Evolutionary conservation across 2,113 vertebrate species (phyloP).

Genomic region (Nyctibius bracteatus): DNA sequence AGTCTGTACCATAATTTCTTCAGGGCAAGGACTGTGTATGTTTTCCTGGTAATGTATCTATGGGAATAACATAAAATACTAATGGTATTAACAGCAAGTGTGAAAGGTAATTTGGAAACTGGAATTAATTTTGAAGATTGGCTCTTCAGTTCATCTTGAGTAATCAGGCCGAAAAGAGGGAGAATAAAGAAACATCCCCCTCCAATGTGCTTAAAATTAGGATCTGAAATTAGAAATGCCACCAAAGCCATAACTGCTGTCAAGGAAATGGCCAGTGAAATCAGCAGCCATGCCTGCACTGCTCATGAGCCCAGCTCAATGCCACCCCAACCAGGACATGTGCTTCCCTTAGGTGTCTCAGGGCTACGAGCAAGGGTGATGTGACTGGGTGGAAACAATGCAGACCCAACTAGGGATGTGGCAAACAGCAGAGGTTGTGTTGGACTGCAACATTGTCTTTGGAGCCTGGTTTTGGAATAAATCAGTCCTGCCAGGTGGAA

Average conservation of each 20-base stretch:
- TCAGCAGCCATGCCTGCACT: neutral
- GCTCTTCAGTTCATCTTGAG: neutral
- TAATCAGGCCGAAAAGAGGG: neutral
- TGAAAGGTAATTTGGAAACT: neutral
- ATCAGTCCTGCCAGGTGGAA: neutral
- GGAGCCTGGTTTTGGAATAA: neutral
- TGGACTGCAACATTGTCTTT: neutral
- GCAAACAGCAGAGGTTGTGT: neutral
- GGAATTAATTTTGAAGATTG: neutral
- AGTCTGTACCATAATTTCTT: neutral
- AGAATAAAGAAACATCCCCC: neutral
- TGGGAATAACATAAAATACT: neutral
- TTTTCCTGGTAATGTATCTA: constrained; percentile 27
- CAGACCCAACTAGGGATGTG: neutral
- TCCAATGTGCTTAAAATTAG: neutral
- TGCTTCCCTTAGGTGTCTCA: neutral
- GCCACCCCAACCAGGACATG: neutral
- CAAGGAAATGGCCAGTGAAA: neutral
- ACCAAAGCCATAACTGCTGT: neutral
- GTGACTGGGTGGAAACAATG: neutral
- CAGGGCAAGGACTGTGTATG: constrained; percentile 3
- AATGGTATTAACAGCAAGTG: neutral
- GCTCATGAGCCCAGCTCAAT: neutral
- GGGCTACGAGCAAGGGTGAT: neutral
- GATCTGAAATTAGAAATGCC: neutral